Evolutionary conservation across 2,888 invertebrate species (phyloP), one percentile per base, ranked within the genome.

Genomic region (Ommatoiulus sabulosus): DNA sequence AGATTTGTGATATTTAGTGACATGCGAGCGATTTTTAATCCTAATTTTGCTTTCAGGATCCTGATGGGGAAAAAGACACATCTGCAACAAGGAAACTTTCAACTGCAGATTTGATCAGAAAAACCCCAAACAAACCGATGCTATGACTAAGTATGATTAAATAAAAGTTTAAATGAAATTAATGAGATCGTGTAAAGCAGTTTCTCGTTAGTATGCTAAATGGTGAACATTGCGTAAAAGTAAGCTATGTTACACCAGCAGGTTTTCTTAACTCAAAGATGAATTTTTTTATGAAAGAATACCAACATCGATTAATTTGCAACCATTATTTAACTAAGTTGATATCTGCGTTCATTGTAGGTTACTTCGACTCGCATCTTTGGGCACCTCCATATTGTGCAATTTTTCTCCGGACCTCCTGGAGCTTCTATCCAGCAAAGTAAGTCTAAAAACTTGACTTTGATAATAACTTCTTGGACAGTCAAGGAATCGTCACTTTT

Each of bases 371-470:
- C 44, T 85, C 8, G 44, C 85, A 12, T 85, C 44, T 3, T 20
- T 85, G 44, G 91, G 92, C 89, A 88, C 93, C 48, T 91, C 92
- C 3, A 91, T 91, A 17, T 89, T 93, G 84, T 90, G 92, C 84
- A 91, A 91, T 57, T 93, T 92, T 89, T 92, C 92, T n/a, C 93
- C 93, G 8, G 92, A 92, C 88, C 90, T 93, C 35, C 92, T 92
- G 89, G 92, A 92, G 89, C 91, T 92, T 44, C 90, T 93, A 35
- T 90, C 92, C 92, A 91, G 92, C 92, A 90, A 90, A 20, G 72
- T 17, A 35, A 44, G 84, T 6, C 20, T 80, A 17, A 10, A 80
- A 0, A 80, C n/a, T 35, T 35, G 35, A 35, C 35, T 35, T 35
- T 35, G 35, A 35, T 2, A 35, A 2, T 35, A 35, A 35, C 2